Base-by-base conservation (phyloP, 2,888 invertebrate genomes). In the Galerucella pusilla region DNA sequence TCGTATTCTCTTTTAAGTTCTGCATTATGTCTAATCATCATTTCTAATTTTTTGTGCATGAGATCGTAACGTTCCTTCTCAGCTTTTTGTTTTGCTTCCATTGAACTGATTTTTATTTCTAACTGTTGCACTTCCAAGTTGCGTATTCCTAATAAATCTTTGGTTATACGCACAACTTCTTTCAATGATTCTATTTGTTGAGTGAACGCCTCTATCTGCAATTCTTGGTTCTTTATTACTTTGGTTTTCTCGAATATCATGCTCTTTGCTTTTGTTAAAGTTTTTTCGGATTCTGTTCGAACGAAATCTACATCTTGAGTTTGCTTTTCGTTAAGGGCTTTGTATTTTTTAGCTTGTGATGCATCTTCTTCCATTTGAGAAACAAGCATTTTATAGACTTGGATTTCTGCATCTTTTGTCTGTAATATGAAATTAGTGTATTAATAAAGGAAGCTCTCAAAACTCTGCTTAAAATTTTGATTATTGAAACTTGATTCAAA, bases 141-240 rank as follows among this genome's bases (percentile, higher is more conserved):
- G 78, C 95, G 91, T 65, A 96, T 93, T 82, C 93, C 93, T 28
- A 96, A 86, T 83, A 96, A 88, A 81, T 95, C 94, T 85, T 94
- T 95, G 2, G 95, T 95, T 75, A 96, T 94, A 11, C 90, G 87
- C n/a, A 94, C 91, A 63, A 96, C 95, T 84, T 96, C 95, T 85
- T 94, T 95, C 49, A 95, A 88, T 1, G 95, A 94, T 60, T 91
- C 89, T 9, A 94, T 93, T 86, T 96, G 94, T 9, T 91, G 91
- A 45, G 89, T 91, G 66, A 94, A 86, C 0, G 94, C 94, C 75
- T 91, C 90, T 71, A 95, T 94, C 86, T 95, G 94, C 79, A 93
- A 89, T 84, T 95, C 95, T 84, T 95, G 94, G 85, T 94, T 94
- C 84, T 93, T 92, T 78, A 93, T 93, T 82, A 93, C 90, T 88